These are phyloP conservation scores for Stenotaenia linearis DNA, from an alignment of 2,888 invertebrate species.

Conservation along the genomic window DNA sequence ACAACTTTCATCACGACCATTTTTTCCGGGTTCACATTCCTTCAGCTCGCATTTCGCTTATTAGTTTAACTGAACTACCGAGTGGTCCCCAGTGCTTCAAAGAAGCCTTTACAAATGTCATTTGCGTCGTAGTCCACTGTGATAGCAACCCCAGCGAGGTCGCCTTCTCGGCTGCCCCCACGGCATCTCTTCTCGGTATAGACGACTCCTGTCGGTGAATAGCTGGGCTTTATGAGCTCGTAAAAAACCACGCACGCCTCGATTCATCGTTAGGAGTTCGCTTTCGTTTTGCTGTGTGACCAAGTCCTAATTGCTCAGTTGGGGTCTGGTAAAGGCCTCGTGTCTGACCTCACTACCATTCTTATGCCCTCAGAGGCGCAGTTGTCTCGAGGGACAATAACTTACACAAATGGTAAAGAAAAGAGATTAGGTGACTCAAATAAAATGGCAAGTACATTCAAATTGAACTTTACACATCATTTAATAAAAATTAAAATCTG, in stretches of 20 bases:
- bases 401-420: background rate
- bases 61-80: slow-evolving; percentile 3
- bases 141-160: background rate
- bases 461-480: background rate
- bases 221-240: slow-evolving; percentile 11
- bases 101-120: slow-evolving; percentile 6
- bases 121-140: background rate
- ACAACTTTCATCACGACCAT: background rate
- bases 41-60: background rate
- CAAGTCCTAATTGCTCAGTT: slow-evolving; percentile 19
- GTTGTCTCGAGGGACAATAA: background rate
- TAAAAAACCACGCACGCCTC: slow-evolving; percentile 19
- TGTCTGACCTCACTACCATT: background rate
- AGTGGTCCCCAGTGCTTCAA: background rate
- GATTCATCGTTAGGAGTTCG: slow-evolving; percentile 14
- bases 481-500: background rate
- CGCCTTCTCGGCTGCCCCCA: background rate
- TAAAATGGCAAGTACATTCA: background rate
- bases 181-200: background rate
- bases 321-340: slow-evolving; percentile 6
- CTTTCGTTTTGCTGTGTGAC: slow-evolving; percentile 6
- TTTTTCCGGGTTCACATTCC: background rate
- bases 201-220: slow-evolving; percentile 10
- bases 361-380: slow-evolving; percentile 6
- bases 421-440: background rate